Percentiles rank a stretch among this genome's conserved stretches.
Evolutionary conservation across 2,113 vertebrate species (phyloP).

Genomic region (Menidia beryllina): DNA sequence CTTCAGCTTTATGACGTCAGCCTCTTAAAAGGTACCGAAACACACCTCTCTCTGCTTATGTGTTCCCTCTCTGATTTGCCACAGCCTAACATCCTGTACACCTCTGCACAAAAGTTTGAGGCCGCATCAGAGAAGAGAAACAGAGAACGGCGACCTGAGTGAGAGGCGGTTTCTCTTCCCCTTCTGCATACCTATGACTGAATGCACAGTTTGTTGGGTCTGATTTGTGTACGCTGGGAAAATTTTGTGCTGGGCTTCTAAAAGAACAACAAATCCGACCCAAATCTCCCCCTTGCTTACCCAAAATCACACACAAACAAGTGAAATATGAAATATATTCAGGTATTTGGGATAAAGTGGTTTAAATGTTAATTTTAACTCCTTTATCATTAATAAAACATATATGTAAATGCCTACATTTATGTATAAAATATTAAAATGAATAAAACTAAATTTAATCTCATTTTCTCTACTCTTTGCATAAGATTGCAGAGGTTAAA

Average conservation of each 20-base stretch:
- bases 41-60: not conserved
- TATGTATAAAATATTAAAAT: too few relatives aligned
- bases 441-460: too few relatives aligned
- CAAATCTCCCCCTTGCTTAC: too few relatives aligned
- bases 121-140: constrained; percentile 44
- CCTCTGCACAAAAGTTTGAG: constrained; percentile 36
- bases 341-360: too few relatives aligned
- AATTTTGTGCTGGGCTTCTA: not conserved
- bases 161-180: constrained; percentile 26
- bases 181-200: not conserved
- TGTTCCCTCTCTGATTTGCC: constrained; percentile 17
- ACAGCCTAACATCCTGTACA: constrained; percentile 61
- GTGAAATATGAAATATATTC: too few relatives aligned
- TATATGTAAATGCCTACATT: too few relatives aligned
- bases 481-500: too few relatives aligned
- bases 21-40: constrained; percentile 22
- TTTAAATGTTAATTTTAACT: too few relatives aligned
- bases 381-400: too few relatives aligned
- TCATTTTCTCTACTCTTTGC: too few relatives aligned
- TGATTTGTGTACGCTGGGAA: not conserved
- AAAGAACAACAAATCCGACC: too few relatives aligned
- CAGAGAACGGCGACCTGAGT: constrained; percentile 15
- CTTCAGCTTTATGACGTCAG: constrained; percentile 33
- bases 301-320: too few relatives aligned
- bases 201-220: not conserved